Conservation (phyloP, 2,797 vertebrate genomes). For the Esox masquinongy region DNA sequence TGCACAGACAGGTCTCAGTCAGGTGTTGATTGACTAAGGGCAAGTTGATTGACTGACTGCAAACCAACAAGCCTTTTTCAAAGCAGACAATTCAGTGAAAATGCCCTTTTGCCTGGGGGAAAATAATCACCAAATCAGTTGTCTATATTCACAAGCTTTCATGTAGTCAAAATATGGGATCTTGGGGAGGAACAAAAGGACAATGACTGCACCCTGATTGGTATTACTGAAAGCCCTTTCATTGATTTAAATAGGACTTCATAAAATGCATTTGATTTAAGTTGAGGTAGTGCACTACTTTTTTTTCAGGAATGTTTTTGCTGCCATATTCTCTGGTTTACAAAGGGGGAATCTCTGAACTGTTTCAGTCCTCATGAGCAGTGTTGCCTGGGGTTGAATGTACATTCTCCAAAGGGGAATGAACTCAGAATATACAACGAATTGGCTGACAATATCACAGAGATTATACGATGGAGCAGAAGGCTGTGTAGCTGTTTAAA, state of each 20-base stretch:
- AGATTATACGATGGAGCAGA: no score
- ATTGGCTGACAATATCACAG: background rate
- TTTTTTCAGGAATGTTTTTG: background rate
- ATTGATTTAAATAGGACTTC: no score
- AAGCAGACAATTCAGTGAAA: constrained; percentile 27
- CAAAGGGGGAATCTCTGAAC: constrained; percentile 11
- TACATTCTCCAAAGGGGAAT: background rate
- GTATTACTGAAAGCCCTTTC: no score
- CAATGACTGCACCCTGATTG: background rate
- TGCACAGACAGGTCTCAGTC: background rate
- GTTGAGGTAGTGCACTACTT: background rate
- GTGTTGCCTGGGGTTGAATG: background rate
- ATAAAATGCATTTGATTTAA: background rate
- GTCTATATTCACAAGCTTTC: constrained; percentile 52
- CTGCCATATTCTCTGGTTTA: constrained; percentile 49
- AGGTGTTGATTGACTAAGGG: background rate
- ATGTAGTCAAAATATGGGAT: constrained; percentile 17
- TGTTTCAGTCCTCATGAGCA: constrained; percentile 9
- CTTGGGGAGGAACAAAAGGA: constrained; percentile 16
- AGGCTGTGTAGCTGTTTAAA: no score
- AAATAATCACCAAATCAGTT: background rate
- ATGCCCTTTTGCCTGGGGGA: constrained; percentile 37
- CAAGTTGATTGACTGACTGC: background rate
- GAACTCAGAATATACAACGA: background rate
- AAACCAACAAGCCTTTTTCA: background rate